phyloP scores from a whole-genome alignment of 2,888 invertebrate species.

The Omphaloscelis lunosa region DNA sequence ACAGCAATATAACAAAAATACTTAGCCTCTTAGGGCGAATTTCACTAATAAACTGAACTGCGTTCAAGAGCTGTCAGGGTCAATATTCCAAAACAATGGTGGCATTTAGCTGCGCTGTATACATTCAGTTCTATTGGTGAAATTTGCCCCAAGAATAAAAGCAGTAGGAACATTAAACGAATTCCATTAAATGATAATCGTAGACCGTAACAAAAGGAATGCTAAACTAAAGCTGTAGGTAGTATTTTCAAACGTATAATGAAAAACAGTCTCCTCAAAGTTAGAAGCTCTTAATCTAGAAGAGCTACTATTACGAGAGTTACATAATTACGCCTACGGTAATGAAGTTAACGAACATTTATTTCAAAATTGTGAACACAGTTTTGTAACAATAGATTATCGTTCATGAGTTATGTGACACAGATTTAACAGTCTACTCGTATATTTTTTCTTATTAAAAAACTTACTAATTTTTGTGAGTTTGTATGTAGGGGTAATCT shows the following conservation, averaged over 20 bases:
- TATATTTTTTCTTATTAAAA: too few species aligned
- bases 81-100: too few species aligned
- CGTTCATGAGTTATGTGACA: background rate
- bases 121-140: too few species aligned
- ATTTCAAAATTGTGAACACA: background rate
- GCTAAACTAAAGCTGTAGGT: background rate
- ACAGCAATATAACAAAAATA: too few species aligned
- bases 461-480: too few species aligned
- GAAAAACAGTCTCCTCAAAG: slow-evolving; percentile 2
- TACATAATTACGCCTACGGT: background rate
- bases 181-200: slow-evolving; percentile 11
- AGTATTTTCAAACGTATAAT: background rate
- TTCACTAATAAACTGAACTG: too few species aligned
- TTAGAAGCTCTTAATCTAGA: slow-evolving; percentile 9
- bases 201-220: background rate
- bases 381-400: background rate
- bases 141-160: background rate
- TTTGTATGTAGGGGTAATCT: too few species aligned
- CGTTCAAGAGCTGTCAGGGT: too few species aligned
- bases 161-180: background rate
- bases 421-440: background rate
- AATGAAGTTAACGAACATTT: background rate
- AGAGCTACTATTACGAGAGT: background rate
- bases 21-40: too few species aligned
- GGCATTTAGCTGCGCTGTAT: too few species aligned